A percentile compares a stretch with the other conserved stretches of the same genome.
Evolutionary conservation across 2,113 vertebrate genomes (phyloP).

Genomic region (Protobothrops mucrosquamatus): DNA sequence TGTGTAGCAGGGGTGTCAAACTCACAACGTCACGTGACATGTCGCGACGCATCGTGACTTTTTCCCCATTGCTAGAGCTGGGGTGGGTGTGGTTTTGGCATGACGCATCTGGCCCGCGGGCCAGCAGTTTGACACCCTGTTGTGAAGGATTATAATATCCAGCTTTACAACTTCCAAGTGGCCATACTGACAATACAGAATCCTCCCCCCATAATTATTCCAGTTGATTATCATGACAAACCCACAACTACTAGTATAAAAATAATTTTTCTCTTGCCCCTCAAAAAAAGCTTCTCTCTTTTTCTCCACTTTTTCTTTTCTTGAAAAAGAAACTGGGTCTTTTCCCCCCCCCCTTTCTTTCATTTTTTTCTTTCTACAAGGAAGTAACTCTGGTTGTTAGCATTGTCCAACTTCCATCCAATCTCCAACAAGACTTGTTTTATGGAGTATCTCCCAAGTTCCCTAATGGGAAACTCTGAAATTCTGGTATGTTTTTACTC

Average conservation of each 20-base stretch:
- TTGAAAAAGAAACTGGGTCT: not conserved
- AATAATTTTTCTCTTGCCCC: not conserved
- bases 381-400: not conserved
- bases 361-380: not conserved
- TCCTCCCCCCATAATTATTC: not conserved
- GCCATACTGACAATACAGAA: not conserved
- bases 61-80: too few relatives aligned
- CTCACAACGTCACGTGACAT: too few relatives aligned
- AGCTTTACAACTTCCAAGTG: not conserved
- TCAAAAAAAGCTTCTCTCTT: not conserved
- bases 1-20: not conserved
- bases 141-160: not conserved
- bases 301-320: not conserved
- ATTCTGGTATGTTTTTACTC: not conserved
- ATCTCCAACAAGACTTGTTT: not conserved
- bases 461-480: not conserved
- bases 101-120: too few relatives aligned
- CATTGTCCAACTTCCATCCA: not conserved
- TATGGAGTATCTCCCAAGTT: not conserved
- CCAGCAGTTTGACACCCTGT: too few relatives aligned
- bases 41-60: too few relatives aligned
- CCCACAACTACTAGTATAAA: not conserved
- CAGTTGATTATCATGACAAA: not conserved
- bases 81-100: too few relatives aligned
- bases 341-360: not conserved